A percentile compares a stretch with the other conserved stretches of the same genome.
These are phyloP conservation scores for Zoanthus sansibaricus DNA, from an alignment of 92 coral and sea anemone genomes.

Conservation along the genomic window DNA sequence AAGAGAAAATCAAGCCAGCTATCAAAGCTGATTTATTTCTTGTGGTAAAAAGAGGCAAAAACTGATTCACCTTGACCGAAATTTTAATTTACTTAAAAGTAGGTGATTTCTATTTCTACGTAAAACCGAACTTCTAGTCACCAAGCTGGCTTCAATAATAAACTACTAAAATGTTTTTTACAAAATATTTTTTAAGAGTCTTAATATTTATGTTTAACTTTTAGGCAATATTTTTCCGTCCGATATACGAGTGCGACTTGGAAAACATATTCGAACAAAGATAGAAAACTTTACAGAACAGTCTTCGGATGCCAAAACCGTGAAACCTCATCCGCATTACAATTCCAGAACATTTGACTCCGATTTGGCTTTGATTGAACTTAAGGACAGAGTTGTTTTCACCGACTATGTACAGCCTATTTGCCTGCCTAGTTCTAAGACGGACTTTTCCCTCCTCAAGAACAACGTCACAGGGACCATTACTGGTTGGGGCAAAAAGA, in stretches of 20 bases:
- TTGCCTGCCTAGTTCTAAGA: constrained; percentile 74
- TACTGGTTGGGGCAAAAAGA: constrained; percentile 84
- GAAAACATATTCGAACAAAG: constrained; percentile 70
- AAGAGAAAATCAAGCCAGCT: no score
- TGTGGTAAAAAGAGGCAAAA: no score
- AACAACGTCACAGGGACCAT: constrained; percentile 60
- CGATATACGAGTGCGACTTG: constrained; percentile 74
- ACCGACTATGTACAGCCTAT: constrained; percentile 93
- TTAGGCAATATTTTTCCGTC: constrained; percentile 34
- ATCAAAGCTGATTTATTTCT: no score
- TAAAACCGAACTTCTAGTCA: no score
- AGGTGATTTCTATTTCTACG: no score
- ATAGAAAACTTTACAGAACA: constrained; percentile 68
- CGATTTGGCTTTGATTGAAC: constrained; percentile 87
- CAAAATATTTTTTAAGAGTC: neutral
- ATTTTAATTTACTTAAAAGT: no score
- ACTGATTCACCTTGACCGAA: no score
- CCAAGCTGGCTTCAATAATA: no score
- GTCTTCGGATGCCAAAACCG: constrained; percentile 52
- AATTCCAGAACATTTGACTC: constrained; percentile 61
- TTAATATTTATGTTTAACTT: neutral
- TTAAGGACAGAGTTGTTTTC: constrained; percentile 60
- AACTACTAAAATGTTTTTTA: neutral
- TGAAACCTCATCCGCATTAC: constrained; percentile 72
- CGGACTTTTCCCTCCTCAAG: constrained; percentile 51